Base-by-base conservation (phyloP, 2,113 vertebrate genomes). In the Raja brachyura region DNA sequence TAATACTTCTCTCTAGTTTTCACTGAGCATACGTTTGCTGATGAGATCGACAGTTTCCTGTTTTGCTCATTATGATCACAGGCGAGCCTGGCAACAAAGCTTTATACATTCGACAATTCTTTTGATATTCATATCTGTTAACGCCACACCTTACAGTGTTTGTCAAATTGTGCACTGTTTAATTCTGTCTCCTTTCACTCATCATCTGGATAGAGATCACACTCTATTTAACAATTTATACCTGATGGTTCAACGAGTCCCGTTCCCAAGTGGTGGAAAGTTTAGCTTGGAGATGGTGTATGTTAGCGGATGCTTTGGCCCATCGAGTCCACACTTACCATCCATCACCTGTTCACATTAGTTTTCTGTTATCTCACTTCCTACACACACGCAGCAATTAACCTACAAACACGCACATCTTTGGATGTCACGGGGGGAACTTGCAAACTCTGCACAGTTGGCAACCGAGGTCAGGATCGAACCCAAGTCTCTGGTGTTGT, bases 21-120 rank as follows among this genome's bases (percentile, higher is more conserved):
- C 88, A 73, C 33, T 28, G 20, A 92, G 90, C 22, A 22, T 28
- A 54, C 66, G 66, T 22, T 74, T 74, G 68, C 33, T 92, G 66
- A 95, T 96, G 95, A 95, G 95, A 96, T 95, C 95, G 95, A 95
- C 93, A 93, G 94, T 95, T 97, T 97, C 97, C 96, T 97, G 96
- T 96, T 97, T 96, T 96, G 95, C 95, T 95, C 94, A 94, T 93
- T 59, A 59, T 88, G 93, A 79, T 61, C 83, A 83, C 74, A 85
- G 93, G 93, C 86, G 93, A 54, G 93, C 78, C 93, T 81, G 56
- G 92, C 16, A 20, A 56, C 63, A 85, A 48, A 94, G 93, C 93
- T 66, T 75, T 78, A 79, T 93, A 90, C 61, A 78, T 68, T 6
- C 18, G 54, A 83, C 61, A 92, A 28, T 81, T 90, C 61, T 13